Conservation (phyloP, 1,140 invertebrate species). For the Paramacrobiotus metropolitanus region DNA sequence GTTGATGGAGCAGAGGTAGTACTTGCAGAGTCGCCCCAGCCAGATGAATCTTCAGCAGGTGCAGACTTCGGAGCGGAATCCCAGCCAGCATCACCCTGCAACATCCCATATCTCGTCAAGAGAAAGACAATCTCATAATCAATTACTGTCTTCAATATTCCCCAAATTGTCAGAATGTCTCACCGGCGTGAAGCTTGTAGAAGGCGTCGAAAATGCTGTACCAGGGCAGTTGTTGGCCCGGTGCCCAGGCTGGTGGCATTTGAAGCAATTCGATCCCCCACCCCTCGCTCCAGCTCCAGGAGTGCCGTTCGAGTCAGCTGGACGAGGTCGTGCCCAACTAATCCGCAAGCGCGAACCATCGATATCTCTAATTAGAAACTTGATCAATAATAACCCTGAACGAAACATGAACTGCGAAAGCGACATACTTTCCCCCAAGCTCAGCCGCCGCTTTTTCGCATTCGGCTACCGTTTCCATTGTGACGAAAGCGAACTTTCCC, state of each 20-base stretch:
- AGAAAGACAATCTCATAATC: neutral
- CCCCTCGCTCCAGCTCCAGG: neutral
- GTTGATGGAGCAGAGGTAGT: no score
- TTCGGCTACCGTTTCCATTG: neutral
- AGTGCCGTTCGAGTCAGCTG: no score
- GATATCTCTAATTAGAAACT: neutral
- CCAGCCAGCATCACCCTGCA: neutral
- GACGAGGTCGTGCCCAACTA: neutral
- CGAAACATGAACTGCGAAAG: neutral
- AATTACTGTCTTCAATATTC: neutral
- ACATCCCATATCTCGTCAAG: neutral
- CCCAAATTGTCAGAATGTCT: neutral
- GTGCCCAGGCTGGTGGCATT: neutral
- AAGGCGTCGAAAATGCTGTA: neutral
- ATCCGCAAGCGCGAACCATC: neutral
- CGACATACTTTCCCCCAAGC: neutral
- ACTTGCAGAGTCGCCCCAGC: neutral
- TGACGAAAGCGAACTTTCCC: no score
- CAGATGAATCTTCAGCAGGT: no score
- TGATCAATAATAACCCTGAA: neutral
- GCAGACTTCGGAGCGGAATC: no score
- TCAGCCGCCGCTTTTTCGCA: neutral
- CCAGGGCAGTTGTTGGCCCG: neutral
- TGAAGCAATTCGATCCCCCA: neutral
- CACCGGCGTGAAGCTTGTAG: neutral